Conservation (phyloP, 2,113 vertebrate species). For the Desmodus rotundus region DNA sequence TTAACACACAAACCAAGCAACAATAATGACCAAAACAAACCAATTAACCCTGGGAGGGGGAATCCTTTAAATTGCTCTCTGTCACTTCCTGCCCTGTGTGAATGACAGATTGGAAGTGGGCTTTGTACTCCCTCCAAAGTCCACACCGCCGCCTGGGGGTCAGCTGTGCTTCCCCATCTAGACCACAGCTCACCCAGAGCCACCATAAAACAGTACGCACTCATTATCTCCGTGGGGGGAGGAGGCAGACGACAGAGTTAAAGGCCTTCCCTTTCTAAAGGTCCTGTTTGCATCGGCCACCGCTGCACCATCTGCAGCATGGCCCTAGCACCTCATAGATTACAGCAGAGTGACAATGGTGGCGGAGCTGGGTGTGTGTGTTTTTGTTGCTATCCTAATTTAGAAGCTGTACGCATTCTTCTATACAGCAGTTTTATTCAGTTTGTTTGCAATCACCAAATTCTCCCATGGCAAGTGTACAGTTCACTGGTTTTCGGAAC, state of each 20-base stretch:
- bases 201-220: neutral
- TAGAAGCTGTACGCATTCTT: neutral
- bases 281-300: neutral
- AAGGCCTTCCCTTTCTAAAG: neutral
- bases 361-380: neutral
- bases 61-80: neutral
- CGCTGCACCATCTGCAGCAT: no score
- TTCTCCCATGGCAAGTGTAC: neutral
- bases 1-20: conserved; percentile 6
- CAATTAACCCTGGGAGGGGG: neutral
- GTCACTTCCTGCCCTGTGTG: neutral
- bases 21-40: neutral
- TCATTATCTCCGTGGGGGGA: neutral
- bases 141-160: neutral
- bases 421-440: neutral
- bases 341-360: neutral
- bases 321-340: neutral
- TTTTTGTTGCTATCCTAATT: conserved; percentile 10
- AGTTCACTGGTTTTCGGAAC: neutral
- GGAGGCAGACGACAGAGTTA: neutral
- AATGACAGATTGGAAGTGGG: neutral
- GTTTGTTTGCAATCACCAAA: neutral
- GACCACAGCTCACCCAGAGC: neutral
- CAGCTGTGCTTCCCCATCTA: neutral
- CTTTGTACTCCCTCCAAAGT: neutral